A percentile compares a stretch with the other conserved stretches of the same genome.
Conservation (phyloP, 2,113 vertebrate genomes). For the Bucco capensis region DNA sequence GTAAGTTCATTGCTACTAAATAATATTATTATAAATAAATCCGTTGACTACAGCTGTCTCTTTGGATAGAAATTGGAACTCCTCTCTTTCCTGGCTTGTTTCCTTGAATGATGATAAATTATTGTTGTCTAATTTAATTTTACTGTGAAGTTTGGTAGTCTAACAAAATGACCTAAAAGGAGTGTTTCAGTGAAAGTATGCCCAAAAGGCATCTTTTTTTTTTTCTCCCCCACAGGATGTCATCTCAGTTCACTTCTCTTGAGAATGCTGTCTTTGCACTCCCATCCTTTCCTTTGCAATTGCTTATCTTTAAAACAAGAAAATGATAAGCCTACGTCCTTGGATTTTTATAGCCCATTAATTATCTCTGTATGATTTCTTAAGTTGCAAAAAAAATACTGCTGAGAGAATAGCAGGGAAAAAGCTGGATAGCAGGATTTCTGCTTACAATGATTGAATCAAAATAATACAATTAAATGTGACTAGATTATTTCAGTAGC, state of each 20-base stretch:
- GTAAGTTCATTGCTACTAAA: slow-evolving; percentile 75
- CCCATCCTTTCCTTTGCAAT: background rate
- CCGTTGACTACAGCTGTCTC: slow-evolving; percentile 71
- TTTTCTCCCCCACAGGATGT: background rate
- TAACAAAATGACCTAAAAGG: slow-evolving; percentile 20
- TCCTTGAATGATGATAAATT: slow-evolving; percentile 60
- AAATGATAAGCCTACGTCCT: background rate
- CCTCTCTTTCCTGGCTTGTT: slow-evolving; percentile 27
- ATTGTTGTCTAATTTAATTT: slow-evolving; percentile 61
- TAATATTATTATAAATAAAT: slow-evolving; percentile 81
- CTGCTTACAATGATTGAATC: background rate
- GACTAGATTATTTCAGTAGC: background rate
- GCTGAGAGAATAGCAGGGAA: background rate
- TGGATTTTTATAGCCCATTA: background rate
- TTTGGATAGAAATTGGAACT: slow-evolving; percentile 62
- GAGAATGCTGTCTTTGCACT: slow-evolving; percentile 28
- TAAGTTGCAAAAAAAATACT: background rate
- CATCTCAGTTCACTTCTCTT: slow-evolving; percentile 39
- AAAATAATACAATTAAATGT: background rate
- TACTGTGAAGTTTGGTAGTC: slow-evolving; percentile 56
- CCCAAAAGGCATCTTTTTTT: background rate
- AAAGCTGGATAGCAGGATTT: background rate
- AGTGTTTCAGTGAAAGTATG: slow-evolving; percentile 34
- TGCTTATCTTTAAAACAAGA: slow-evolving; percentile 33
- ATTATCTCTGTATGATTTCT: slow-evolving; percentile 26